Conservation (phyloP, 2,797 vertebrate species). For the Cheirogaleus major region DNA sequence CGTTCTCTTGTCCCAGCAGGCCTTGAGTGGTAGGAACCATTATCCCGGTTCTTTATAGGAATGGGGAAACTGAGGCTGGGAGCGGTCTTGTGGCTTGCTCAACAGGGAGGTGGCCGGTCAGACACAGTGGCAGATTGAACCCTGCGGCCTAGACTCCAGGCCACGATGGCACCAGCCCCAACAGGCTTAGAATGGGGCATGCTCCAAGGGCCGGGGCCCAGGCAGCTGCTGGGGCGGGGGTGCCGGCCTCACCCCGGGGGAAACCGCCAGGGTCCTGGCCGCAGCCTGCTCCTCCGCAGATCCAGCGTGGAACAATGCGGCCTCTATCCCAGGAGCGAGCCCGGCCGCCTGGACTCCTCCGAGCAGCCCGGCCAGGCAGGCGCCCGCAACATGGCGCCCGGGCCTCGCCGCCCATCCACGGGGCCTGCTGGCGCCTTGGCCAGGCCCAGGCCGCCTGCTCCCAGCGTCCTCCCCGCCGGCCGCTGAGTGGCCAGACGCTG, state of each 20-base stretch:
- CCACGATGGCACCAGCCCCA: fast-evolving
- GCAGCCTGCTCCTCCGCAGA: neutral
- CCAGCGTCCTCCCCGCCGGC: neutral
- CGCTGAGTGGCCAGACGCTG: constrained; percentile 39
- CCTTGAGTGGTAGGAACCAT: fast-evolving
- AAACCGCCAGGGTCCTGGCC: neutral
- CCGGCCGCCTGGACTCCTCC: neutral
- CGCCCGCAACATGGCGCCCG: constrained; percentile 55
- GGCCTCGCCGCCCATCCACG: neutral
- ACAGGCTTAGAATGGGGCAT: neutral
- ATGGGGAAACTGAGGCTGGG: neutral
- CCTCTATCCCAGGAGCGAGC: constrained; percentile 5
- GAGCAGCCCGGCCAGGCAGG: neutral
- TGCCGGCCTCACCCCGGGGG: neutral
- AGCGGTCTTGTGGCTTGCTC: neutral
- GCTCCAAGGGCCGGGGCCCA: fast-evolving
- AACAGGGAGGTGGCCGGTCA: fast-evolving
- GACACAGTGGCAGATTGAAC: neutral
- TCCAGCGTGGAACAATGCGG: constrained; percentile 45
- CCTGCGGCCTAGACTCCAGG: fast-evolving
- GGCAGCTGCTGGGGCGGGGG: neutral
- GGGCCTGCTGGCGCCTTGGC: constrained; percentile 31
- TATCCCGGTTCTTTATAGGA: fast-evolving
- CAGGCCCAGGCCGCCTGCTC: neutral
- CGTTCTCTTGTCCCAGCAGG: neutral